A percentile compares a stretch with the other conserved stretches of the same genome.
phyloP scores from a whole-genome alignment of 2,888 invertebrate species.

The Sesamia inferens region DNA sequence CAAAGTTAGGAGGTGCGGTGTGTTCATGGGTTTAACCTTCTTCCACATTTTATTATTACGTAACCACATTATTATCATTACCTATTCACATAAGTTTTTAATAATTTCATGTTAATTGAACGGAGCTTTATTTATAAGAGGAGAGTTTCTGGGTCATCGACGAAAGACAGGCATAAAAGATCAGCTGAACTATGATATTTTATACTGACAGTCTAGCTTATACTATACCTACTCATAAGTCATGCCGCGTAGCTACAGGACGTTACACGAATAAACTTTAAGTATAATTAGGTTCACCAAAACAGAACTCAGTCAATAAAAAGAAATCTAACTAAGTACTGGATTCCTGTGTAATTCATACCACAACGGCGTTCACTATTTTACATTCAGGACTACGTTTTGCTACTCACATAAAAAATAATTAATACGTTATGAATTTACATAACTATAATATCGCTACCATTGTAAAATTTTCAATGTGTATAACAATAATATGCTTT shows the following conservation, averaged over 20 bases:
- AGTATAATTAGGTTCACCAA: constrained; percentile 20
- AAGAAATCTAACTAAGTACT: neutral
- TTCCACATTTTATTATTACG: constrained; percentile 15
- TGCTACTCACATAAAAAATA: constrained; percentile 1
- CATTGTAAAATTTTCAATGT: neutral
- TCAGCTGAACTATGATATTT: constrained; percentile 4
- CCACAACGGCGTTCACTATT: constrained; percentile 2
- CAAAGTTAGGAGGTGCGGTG: constrained; percentile 10
- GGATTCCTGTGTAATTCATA: constrained; percentile 6
- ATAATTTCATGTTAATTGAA: constrained; percentile 6
- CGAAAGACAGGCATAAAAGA: neutral
- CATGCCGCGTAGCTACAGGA: constrained; percentile 9
- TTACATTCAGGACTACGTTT: constrained; percentile 16
- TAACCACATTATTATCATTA: constrained; percentile 15
- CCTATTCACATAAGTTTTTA: neutral
- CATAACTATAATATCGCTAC: constrained; percentile 3
- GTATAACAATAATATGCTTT: no score
- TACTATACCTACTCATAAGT: constrained; percentile 11
- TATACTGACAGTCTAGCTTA: constrained; percentile 14
- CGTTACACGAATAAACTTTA: constrained; percentile 22
- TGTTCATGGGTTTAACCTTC: constrained; percentile 20
- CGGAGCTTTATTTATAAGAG: neutral
- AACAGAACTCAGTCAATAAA: neutral
- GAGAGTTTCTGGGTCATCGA: neutral
- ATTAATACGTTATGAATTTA: constrained; percentile 10